Base-by-base conservation (phyloP, 1,140 invertebrate genomes). In the Zaprionus lachaisei region DNA sequence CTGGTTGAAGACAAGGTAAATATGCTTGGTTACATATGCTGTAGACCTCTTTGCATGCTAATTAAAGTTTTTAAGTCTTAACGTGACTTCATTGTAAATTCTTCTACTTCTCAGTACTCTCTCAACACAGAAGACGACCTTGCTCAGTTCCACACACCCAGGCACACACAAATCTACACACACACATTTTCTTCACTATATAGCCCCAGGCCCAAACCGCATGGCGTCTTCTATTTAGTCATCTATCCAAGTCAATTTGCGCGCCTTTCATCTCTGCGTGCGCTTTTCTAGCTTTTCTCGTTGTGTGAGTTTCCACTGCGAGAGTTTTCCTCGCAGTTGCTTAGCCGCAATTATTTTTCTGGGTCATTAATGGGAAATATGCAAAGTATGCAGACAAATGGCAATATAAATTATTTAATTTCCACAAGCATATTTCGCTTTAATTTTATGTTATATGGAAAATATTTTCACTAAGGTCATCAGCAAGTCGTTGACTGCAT, bases 321-420 rank as follows among this genome's bases (percentile, higher is more conserved):
- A 38, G 58, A 44, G 41, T 47, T 72, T 37, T 55, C 34, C 57
- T 57, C 37, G 49, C 9, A 67, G 41, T 67, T 81, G 69, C 64
- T 56, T 72, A 64, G 65, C 63, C 64, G 66, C 34, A 77, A 60
- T 71, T 62, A 66, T 51, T 69, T 87, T 87, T 87, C 72, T 87
- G 74, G 84, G 81, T 89, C 81, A 89, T 89, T 79, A 87, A 77
- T 89, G 81, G 60, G 38, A 79, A 70, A 81, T 81, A 89, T 89
- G 81, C 75, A 74, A 72, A 74, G 67, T 65, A 89, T 81, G 84
- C 37, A 81, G 84, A 89, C 84, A 89, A 84, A 87, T 87, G 78
- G 84, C 84, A 66, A 64, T 66, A 87, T 84, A 81, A 84, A 89
- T 87, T 79, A 84, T 81, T 84, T 84, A 79, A 89, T 87, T 84